A percentile compares a stretch with the other conserved stretches of the same genome.
phyloP scores from a whole-genome alignment of 2,113 vertebrate genomes.

The Carlito syrichta region DNA sequence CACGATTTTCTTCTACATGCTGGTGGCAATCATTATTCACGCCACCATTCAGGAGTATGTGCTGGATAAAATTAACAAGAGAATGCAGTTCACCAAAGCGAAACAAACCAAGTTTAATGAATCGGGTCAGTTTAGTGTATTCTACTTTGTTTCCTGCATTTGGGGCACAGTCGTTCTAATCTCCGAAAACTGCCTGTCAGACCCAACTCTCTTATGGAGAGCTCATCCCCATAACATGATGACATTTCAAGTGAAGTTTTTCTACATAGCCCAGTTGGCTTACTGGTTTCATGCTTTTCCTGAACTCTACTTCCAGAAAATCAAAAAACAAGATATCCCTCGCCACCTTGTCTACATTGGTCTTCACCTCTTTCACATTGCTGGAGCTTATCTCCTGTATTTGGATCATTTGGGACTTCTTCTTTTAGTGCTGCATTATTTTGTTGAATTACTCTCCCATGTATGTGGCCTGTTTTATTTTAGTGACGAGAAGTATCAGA shows the following conservation, averaged over 20 bases:
- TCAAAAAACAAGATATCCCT: constrained; percentile 95
- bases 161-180: constrained; percentile 93
- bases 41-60: constrained; percentile 96
- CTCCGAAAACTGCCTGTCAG: constrained; percentile 94
- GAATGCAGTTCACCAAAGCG: constrained; percentile 97
- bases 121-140: constrained; percentile 93
- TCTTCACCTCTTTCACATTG: constrained; percentile 95
- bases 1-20: constrained; percentile 96
- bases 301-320: constrained; percentile 97
- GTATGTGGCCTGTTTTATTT: constrained; percentile 94
- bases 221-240: constrained; percentile 91
- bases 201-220: constrained; percentile 92
- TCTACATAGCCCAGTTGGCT: constrained; percentile 94
- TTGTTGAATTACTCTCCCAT: constrained; percentile 95
- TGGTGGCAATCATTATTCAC: constrained; percentile 96
- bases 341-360: constrained; percentile 94
- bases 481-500: constrained; percentile 92
- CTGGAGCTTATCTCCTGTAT: constrained; percentile 93
- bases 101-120: constrained; percentile 97
- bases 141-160: constrained; percentile 93
- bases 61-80: constrained; percentile 94
- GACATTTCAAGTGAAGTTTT: constrained; percentile 98
- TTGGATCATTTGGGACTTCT: constrained; percentile 94
- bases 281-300: constrained; percentile 97
- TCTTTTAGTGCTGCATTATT: constrained; percentile 94